Base-by-base conservation (phyloP, 2,797 vertebrate species). In the Florisuga fusca region DNA sequence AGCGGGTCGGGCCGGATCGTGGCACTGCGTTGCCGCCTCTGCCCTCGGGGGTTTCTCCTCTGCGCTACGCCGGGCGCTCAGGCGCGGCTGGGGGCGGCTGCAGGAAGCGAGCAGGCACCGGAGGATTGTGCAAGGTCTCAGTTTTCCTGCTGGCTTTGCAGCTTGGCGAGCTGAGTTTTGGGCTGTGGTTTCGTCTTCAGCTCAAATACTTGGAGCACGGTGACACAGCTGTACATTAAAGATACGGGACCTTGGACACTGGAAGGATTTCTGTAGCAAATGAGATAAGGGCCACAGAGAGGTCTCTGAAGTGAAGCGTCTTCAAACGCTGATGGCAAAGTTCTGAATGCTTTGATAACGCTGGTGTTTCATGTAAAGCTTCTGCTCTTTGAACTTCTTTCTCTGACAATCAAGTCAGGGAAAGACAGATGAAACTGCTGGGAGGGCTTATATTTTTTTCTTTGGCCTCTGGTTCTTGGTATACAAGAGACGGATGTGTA, bases 1-100 rank as follows among this genome's bases (percentile, higher is more conserved):
- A 25, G 17, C 15, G 2, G 4, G 5, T 2, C 45, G 3, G 46
- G 11, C 2, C 7, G 34, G 9, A 7, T 3, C 1, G 12, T 1
- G 22, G 15, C n/a, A 12, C 7, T 5, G 10, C 15, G 1, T 1
- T 6, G 7, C 41, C 3, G 26, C 41, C 17, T 46, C 84, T 25
- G 75, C 36, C 73, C 46, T 5, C 64, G 4, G 63, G 68, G 55
- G 3, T 31, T 8, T 5, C 3, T 29, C 23, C 41, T 17, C 51
- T 0, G 12, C 38, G 55, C 33, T 10, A n/a, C n/a, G 33, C 31
- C 2, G 54, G 68, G 17, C 31, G 54, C 51, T 46, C 12, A 9
- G 50, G n/a, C 22, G 33, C 23, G 29, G 54, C 16, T 27, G 53
- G 53, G 53, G 66, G 33, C 26, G 29, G 23, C 20, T 11, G 67